Conservation (phyloP, 2,113 vertebrate species). For the Girardinichthys multiradiatus region DNA sequence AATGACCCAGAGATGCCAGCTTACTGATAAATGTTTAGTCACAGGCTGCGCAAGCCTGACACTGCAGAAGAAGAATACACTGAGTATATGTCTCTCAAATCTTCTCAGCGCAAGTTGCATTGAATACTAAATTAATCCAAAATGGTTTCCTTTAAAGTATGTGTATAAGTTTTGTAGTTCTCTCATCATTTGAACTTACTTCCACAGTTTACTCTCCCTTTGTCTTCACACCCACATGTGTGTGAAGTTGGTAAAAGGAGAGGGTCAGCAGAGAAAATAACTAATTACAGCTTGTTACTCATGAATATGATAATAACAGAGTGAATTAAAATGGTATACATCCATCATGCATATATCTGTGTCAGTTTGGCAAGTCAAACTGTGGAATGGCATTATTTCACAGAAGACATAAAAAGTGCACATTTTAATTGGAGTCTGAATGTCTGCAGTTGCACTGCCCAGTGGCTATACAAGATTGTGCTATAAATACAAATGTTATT, state of each 20-base stretch:
- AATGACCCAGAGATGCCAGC: neutral
- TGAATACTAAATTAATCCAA: neutral
- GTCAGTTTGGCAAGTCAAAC: neutral
- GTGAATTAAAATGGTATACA: neutral
- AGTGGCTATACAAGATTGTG: neutral
- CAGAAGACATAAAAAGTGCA: neutral
- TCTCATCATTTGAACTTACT: neutral
- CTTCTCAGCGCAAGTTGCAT: neutral
- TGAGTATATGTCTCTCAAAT: neutral
- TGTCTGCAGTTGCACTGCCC: neutral
- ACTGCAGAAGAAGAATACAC: neutral
- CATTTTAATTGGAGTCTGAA: slow-evolving; percentile 10
- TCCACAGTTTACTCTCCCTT: neutral
- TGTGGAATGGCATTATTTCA: neutral
- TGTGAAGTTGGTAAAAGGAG: neutral
- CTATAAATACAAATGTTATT: neutral
- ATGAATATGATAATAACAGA: neutral
- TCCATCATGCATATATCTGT: slow-evolving; percentile 10
- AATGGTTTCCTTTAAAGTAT: neutral
- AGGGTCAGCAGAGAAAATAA: slow-evolving; percentile 3
- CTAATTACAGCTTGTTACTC: slow-evolving; percentile 6
- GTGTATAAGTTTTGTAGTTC: neutral
- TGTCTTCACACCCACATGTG: neutral
- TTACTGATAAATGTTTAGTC: neutral
- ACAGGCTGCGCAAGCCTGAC: neutral